Evolutionary conservation across 37 sponge, comb jelly and placozoan species (phyloP).

Genomic region (Eunapius fragilis): DNA sequence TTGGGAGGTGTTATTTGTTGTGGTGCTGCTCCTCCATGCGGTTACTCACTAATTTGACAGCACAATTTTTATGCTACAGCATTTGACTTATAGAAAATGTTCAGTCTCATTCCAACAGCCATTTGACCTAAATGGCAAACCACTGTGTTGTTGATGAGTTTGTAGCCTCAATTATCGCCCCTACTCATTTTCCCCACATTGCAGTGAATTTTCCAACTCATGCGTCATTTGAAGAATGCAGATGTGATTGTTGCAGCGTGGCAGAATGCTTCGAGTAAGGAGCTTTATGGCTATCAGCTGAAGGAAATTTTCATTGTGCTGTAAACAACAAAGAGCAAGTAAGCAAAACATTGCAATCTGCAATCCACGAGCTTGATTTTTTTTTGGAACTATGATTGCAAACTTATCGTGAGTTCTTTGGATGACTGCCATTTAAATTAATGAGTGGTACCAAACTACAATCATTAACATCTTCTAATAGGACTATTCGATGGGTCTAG

Average conservation of each 20-base stretch:
- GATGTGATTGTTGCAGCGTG: neutral
- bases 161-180: neutral
- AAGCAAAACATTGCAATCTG: no score
- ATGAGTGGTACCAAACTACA: no score
- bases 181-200: neutral
- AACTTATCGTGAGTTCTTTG: no score
- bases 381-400: no score
- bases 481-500: no score
- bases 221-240: neutral
- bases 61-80: neutral
- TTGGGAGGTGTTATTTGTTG: neutral
- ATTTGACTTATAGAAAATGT: neutral
- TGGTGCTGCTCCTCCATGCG: neutral
- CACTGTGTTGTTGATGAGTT: neutral
- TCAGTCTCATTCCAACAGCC: neutral
- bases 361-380: no score
- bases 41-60: neutral
- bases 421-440: no score
- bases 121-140: neutral
- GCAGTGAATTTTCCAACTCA: neutral
- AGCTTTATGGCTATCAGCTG: neutral
- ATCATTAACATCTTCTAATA: no score
- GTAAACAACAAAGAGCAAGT: no score
- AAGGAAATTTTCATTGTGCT: no score
- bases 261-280: neutral